A percentile compares a stretch with the other conserved stretches of the same genome.
phyloP scores from a whole-genome alignment of 1,140 invertebrate genomes.

The Carcinoscorpius rotundicauda region DNA sequence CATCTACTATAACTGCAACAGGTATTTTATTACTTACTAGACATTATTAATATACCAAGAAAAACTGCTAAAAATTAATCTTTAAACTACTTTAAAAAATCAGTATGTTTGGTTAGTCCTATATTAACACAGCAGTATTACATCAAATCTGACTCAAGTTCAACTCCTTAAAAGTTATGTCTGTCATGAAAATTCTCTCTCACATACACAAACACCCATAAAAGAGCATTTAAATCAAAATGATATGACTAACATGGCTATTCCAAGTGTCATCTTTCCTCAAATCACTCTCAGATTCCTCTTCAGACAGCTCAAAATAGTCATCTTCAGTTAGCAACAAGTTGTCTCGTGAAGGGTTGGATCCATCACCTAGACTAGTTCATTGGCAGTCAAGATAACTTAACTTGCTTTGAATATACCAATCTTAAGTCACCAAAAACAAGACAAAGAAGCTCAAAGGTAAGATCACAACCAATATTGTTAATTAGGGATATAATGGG shows the following conservation, averaged over 20 bases:
- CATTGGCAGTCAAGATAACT: background rate
- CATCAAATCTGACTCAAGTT: no score
- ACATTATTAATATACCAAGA: no score
- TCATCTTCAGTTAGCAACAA: slow-evolving; percentile 43
- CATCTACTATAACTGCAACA: no score
- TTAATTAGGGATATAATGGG: no score
- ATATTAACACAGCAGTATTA: no score
- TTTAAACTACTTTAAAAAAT: no score
- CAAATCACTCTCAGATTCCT: slow-evolving; percentile 20
- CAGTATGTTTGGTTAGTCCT: no score
- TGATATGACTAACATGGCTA: slow-evolving; percentile 15
- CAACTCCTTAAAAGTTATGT: no score
- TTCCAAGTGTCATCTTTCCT: slow-evolving; percentile 19
- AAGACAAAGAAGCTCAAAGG: background rate
- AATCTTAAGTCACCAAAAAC: background rate
- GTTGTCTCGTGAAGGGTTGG: slow-evolving; percentile 32
- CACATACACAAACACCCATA: no score
- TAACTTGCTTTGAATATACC: background rate
- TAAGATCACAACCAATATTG: background rate
- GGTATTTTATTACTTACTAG: no score
- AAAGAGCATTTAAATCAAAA: background rate
- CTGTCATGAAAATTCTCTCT: no score
- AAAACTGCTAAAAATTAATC: no score
- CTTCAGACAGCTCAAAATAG: slow-evolving; percentile 22
- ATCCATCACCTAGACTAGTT: slow-evolving; percentile 33